Evolutionary conservation across 1,140 invertebrate genomes (phyloP), one percentile per base, ranked within the genome.

Genomic region (Ceratosolen solmsi): DNA sequence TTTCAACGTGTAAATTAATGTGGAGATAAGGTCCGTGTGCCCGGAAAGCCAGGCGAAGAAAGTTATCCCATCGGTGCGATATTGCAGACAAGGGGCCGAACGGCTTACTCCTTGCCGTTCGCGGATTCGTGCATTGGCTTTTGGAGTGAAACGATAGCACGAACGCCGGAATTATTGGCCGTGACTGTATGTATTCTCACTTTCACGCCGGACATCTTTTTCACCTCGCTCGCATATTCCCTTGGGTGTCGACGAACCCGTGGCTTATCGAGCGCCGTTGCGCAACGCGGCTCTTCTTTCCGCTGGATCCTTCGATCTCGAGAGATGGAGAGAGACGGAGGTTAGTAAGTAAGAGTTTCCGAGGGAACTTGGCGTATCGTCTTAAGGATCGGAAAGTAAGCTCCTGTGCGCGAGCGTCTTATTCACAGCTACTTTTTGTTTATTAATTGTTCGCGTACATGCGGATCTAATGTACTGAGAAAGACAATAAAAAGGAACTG

Each of bases 131-230:
- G 20, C 13, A 63, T 33, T 15, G 30, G 15, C 30, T 63, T 63
- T 3, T 33, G 27, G 15, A 63, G 8, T 33, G 17, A 36, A 33
- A 4, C 60, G 7, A 63, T 63, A 36, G 27, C 11, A 7, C 11
- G 73, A 76, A 36, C n/a, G 15, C 5, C 25, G 41, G 77, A 71
- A 30, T 63, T 73, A 73, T 73, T 63, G 70, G 70, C 78, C 46
- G 68, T 80, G 54, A 65, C 78, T 72, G 2, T 27, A 33, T 7
- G 13, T 0, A 22, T 73, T 63, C 27, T 63, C 25, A n/a, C 70
- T 80, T 80, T 80, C 78, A 77, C 60, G 58, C 17, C 27, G 3
- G 27, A 56, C 20, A 71, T 27, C 8, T 70, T 25, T n/a, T 71
- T 49, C 70, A 60, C 25, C 63, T 36, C 65, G 33, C 38, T 65